A percentile compares a stretch with the other conserved stretches of the same genome.
These are phyloP conservation scores for Pterocles gutturalis DNA, from an alignment of 2,113 vertebrate species.

Conservation along the genomic window DNA sequence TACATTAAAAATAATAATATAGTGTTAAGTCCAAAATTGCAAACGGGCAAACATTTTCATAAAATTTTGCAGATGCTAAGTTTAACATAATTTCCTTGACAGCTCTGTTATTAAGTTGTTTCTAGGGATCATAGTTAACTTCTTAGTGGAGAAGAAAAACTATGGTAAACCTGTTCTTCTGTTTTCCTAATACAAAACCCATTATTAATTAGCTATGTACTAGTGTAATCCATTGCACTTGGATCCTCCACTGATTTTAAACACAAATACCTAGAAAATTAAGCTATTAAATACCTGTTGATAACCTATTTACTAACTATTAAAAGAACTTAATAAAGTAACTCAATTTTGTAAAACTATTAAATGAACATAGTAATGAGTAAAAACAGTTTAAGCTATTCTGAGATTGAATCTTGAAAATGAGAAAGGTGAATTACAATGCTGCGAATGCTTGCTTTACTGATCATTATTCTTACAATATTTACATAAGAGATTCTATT, in stretches of 20 bases:
- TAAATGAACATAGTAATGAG: background rate
- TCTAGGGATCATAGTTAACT: background rate
- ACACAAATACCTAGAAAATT: background rate
- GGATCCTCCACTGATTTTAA: background rate
- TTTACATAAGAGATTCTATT: background rate
- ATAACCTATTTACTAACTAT: background rate
- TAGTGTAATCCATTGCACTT: background rate
- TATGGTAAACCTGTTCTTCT: background rate
- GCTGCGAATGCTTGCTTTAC: background rate
- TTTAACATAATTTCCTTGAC: background rate
- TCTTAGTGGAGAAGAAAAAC: background rate
- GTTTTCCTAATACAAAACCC: background rate
- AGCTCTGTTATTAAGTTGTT: background rate
- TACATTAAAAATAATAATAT: background rate
- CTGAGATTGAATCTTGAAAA: background rate
- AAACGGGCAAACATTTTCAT: background rate
- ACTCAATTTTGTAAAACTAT: background rate
- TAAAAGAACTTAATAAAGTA: background rate
- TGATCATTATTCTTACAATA: background rate
- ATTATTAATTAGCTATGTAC: background rate
- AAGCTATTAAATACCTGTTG: background rate
- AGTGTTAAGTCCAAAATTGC: background rate
- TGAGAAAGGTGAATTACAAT: background rate
- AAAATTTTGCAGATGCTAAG: background rate
- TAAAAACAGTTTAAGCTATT: background rate